Conservation (phyloP, 53 echinoderm and acorn worm species). For the Actinopyga echinites region DNA sequence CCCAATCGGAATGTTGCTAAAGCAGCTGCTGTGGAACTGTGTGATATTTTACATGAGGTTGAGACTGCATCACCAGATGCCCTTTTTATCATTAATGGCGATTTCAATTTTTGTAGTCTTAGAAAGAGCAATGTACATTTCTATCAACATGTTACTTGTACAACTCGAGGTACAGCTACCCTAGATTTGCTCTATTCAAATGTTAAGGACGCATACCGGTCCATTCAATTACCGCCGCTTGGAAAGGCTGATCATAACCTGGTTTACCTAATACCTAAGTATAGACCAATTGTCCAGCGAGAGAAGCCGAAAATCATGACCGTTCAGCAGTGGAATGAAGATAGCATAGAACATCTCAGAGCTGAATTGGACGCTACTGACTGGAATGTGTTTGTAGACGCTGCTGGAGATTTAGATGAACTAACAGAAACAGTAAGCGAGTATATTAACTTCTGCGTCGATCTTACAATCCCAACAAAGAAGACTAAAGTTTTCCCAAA, state of each 20-base stretch:
- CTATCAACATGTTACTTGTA: conserved; percentile 2
- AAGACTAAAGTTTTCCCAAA: too few relatives aligned
- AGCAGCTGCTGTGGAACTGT: background rate
- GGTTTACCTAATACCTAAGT: too few relatives aligned
- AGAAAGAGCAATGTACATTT: background rate
- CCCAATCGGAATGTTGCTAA: conserved; percentile 15
- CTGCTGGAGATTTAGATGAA: background rate
- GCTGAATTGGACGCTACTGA: background rate
- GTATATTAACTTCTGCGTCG: conserved; percentile 36
- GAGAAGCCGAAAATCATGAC: background rate
- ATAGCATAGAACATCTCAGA: background rate
- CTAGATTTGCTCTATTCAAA: conserved; percentile 6
- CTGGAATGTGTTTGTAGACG: background rate
- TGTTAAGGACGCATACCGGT: background rate
- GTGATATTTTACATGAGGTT: background rate
- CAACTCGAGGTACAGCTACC: background rate
- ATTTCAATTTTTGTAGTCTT: conserved; percentile 1
- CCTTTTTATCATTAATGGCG: background rate
- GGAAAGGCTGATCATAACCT: background rate
- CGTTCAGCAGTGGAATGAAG: background rate
- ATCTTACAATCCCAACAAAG: conserved; percentile 14
- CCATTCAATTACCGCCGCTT: background rate
- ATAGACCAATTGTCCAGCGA: too few relatives aligned
- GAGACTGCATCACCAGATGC: conserved; percentile 2
- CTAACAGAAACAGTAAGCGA: background rate